Percentiles rank a stretch among this genome's conserved stretches.
Evolutionary conservation across 2,113 vertebrate species (phyloP).

Genomic region (Cairina moschata): DNA sequence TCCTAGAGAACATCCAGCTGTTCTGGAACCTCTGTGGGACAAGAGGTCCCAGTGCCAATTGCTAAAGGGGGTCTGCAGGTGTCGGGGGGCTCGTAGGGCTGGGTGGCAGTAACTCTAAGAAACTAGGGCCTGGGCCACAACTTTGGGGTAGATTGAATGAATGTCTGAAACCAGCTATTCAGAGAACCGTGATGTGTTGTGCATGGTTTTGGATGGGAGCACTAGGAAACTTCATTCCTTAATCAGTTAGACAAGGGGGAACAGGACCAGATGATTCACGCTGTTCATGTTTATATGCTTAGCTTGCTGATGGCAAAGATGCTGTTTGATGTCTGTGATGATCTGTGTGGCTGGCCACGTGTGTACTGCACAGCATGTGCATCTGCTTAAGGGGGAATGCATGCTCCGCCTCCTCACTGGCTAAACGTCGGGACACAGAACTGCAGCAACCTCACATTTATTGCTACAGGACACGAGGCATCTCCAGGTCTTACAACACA

Average conservation of each 20-base stretch:
- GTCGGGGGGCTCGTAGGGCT: not conserved
- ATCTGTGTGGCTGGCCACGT: not conserved
- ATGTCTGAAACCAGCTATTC: not conserved
- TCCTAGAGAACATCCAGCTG: not conserved
- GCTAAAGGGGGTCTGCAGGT: not conserved
- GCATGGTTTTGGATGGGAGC: not conserved
- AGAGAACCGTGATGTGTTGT: not conserved
- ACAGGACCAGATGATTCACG: not conserved
- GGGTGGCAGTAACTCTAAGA: not conserved
- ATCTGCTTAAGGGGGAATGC: not conserved
- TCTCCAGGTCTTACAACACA: not conserved
- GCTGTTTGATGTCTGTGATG: not conserved
- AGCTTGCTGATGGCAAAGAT: not conserved
- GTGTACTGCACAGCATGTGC: rapidly evolving
- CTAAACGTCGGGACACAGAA: not conserved
- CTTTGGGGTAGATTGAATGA: not conserved
- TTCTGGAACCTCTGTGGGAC: not conserved
- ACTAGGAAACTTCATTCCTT: not conserved
- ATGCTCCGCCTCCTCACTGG: not conserved
- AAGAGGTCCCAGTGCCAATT: not conserved
- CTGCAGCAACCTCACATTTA: not conserved
- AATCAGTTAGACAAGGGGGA: not conserved
- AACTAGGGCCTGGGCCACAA: not conserved
- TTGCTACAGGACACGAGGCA: not conserved
- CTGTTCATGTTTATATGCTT: not conserved